Evolutionary conservation across 2,797 vertebrate genomes (phyloP), one percentile per base, ranked within the genome.

Genomic region (Tinamus major): DNA sequence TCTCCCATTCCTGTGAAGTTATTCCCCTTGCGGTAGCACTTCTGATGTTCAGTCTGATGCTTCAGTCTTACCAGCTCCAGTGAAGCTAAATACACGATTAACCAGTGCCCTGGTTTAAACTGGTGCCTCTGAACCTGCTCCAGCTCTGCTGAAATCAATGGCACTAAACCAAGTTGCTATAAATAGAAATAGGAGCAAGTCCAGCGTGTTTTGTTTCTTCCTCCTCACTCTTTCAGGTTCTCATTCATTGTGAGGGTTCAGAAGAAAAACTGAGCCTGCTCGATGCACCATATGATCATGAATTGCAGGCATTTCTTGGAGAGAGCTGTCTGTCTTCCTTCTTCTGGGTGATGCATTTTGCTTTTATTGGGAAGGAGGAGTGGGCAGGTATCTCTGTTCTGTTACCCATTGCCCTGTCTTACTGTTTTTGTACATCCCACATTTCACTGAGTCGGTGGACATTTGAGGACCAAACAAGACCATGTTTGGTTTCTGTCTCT

Each of bases 91-190:
- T 12, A 55, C 3, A 6, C 26, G 39, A 31, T n/a, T 56, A 48
- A 70, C 9, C 12, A n/a, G 3, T 61, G 59, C 49, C 70, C 63
- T 67, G 41, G 16, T 87, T 76, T 88, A 59, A 81, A 64, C 74
- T 92, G 70, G 51, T 72, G 35, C 33, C 84, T 56, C 79, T 92
- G 83, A 82, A 64, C 29, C 48, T 55, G 46, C 17, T 26, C 79
- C 65, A 90, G 37, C 44, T 53, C 42, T 79, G 41, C 29, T 89
- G 75, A 75, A 82, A 74, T 49, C 11, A 70, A 79, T 51, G 75
- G 33, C 89, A 31, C 39, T 69, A 41, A 10, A 72, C 63, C 13
- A 64, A 53, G 48, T 16, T n/a, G 4, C 58, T 59, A 18, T 71
- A 61, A 69, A 56, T 44, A 61, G 13, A 10, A 85, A 53, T 0